These are phyloP conservation scores for Scarus forsteni DNA, from an alignment of 2,797 vertebrate genomes.

Conservation along the genomic window DNA sequence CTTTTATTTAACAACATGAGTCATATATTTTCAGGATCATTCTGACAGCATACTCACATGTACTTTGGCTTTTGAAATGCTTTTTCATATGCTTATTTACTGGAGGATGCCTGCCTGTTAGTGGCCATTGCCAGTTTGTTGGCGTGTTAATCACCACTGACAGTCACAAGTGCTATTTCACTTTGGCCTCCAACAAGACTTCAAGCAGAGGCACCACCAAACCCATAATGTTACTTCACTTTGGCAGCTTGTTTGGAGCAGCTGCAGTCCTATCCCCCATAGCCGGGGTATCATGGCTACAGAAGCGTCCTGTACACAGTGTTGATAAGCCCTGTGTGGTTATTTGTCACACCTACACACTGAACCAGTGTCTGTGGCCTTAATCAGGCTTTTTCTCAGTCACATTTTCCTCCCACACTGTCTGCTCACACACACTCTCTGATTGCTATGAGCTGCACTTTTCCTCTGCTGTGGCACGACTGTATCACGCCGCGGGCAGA, in stretches of 20 bases:
- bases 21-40: slow-evolving; percentile 13
- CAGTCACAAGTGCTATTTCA: slow-evolving; percentile 16
- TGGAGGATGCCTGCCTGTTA: slow-evolving; percentile 12
- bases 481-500: slow-evolving; percentile 32
- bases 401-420: slow-evolving; percentile 66
- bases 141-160: slow-evolving; percentile 41
- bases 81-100: slow-evolving; percentile 15
- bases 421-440: slow-evolving; percentile 43
- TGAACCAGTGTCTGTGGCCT: slow-evolving; percentile 61
- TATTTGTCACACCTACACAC: slow-evolving; percentile 64
- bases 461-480: neutral
- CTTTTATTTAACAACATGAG: slow-evolving; percentile 9
- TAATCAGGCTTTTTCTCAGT: slow-evolving; percentile 59
- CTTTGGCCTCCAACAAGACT: slow-evolving; percentile 19
- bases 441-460: slow-evolving; percentile 39
- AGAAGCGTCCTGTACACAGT: slow-evolving; percentile 51
- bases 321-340: slow-evolving; percentile 47
- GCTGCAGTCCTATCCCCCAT: slow-evolving; percentile 18
- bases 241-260: slow-evolving; percentile 38
- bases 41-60: neutral
- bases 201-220: slow-evolving; percentile 4
- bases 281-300: slow-evolving; percentile 47
- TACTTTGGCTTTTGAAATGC: neutral
- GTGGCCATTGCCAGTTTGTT: slow-evolving; percentile 31
- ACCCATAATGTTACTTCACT: slow-evolving; percentile 38